Conservation (phyloP, 2,113 vertebrate species). For the Neopipo cinnamomea region DNA sequence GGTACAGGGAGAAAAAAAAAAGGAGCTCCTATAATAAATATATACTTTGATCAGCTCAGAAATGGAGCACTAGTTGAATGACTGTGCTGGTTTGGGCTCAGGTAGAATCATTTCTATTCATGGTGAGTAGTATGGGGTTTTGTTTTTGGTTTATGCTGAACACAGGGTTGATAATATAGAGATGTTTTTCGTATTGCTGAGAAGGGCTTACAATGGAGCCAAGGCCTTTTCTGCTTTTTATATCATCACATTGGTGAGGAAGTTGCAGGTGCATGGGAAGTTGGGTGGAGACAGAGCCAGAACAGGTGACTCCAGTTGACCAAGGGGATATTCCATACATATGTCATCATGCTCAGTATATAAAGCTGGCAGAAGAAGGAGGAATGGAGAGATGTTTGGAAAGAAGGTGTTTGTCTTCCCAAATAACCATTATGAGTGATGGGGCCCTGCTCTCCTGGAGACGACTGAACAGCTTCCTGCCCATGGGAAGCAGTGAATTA, state of each 20-base stretch:
- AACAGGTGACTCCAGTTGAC: neutral
- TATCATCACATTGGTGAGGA: fast-evolving
- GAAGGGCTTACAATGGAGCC: neutral
- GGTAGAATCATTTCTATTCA: neutral
- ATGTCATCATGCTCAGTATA: neutral
- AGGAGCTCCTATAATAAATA: neutral
- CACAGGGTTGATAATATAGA: neutral
- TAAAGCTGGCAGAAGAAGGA: neutral
- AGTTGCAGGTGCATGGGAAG: neutral
- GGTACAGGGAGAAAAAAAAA: neutral
- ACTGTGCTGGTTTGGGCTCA: neutral
- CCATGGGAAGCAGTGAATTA: neutral
- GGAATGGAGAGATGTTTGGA: neutral
- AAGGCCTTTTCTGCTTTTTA: neutral
- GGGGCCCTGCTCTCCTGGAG: neutral
- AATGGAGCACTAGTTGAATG: neutral
- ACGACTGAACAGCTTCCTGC: neutral
- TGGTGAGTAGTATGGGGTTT: neutral
- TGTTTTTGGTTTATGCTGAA: neutral
- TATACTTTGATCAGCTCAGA: neutral
- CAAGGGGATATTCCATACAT: neutral
- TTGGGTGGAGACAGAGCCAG: neutral
- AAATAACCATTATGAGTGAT: neutral
- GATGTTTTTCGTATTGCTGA: neutral
- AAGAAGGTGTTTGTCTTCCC: neutral